phyloP scores from a whole-genome alignment of 1,140 invertebrate genomes.

The Drepana arcuata region DNA sequence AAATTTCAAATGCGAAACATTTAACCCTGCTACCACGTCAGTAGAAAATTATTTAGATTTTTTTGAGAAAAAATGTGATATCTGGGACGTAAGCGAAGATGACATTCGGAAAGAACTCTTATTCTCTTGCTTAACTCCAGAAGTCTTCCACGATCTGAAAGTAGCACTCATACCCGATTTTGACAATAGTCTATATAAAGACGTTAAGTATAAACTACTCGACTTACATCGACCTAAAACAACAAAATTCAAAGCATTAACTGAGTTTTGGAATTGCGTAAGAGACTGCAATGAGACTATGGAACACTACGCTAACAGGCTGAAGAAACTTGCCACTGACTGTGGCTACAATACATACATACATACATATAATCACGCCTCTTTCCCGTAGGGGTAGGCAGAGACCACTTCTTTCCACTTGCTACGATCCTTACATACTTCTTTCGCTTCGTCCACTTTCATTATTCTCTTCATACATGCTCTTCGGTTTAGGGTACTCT shows the following conservation, averaged over 20 bases:
- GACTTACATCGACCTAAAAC: background rate
- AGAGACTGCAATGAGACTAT: background rate
- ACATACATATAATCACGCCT: too few species aligned
- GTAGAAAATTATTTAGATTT: background rate
- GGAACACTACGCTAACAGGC: too few species aligned
- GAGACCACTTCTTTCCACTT: too few species aligned
- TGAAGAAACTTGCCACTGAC: background rate
- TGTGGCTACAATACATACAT: background rate
- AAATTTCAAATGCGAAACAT: background rate
- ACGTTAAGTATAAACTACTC: background rate
- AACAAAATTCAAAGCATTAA: background rate
- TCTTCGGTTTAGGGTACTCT: too few species aligned
- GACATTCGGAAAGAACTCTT: background rate
- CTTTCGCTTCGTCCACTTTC: too few species aligned
- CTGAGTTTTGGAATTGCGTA: background rate
- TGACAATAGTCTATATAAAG: background rate
- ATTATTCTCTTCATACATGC: too few species aligned
- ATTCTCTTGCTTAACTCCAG: background rate
- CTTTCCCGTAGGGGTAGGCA: too few species aligned
- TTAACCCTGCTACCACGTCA: background rate
- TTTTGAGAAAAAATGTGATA: background rate
- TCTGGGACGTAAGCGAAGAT: background rate
- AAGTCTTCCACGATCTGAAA: background rate
- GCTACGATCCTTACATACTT: too few species aligned
- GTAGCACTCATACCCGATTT: background rate